Evolutionary conservation across 1,140 invertebrate genomes (phyloP), one percentile per base, ranked within the genome.

Genomic region (Euura lappo): DNA sequence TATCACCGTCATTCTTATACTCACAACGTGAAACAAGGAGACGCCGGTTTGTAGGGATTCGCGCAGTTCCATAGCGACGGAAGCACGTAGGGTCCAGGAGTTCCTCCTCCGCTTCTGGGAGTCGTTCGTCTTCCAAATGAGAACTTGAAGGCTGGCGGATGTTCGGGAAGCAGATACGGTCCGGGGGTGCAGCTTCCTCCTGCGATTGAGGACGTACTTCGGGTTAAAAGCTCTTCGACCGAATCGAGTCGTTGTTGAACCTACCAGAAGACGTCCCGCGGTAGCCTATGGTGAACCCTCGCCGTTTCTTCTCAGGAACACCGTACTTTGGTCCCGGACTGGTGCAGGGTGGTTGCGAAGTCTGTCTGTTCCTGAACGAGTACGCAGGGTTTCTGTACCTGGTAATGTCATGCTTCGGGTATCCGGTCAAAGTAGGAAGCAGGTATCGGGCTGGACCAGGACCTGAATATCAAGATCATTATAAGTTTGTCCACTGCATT

Each of bases 361-460:
- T 7, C 7, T 60, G 68, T 69, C 70, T 76, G 1, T 11, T 5
- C 5, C 78, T 78, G 8, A 87, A 80, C 0, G 85, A 75, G 70
- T 81, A 87, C 1, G 85, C 84, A 28, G 86, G 86, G 72, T 82
- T 79, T 69, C 80, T 74, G 74, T 74, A 79, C 71, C 75, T 86
- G 6, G 82, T 79, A 3, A 70, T n/a, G 44, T 84, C 85, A 73
- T 88, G 86, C 4, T 80, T 72, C 0, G 78, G 43, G 10, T 79
- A 83, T 11, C 86, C 86, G 4, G 85, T 75, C 2, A 82, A 28
- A n/a, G 83, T 72, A 42, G 79, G 83, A 3, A 87, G 71, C 6
- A 74, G 46, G 72, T 87, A 87, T 45, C 79, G 71, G 10, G 71
- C 81, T 6, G 86, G 86, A 2, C 85, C 86, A 60, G 86, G 85